phyloP scores from a whole-genome alignment of 2,888 invertebrate species.

The Papilio demoleus region DNA sequence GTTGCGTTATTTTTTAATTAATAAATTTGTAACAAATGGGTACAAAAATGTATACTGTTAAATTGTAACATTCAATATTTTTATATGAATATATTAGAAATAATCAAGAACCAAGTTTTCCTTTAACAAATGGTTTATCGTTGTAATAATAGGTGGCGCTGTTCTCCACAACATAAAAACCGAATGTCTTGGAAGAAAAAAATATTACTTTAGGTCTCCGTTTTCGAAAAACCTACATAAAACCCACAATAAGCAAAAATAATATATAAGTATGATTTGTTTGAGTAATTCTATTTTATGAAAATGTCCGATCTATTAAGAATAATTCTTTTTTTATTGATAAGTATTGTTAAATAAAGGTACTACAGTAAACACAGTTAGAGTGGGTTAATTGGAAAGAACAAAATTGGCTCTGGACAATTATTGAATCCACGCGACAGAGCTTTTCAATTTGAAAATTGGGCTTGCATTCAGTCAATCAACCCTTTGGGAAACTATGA shows the following conservation, averaged over 20 bases:
- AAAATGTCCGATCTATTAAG: background rate
- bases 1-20: no score
- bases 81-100: background rate
- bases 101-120: background rate
- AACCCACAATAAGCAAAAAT: no score
- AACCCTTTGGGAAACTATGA: slow-evolving; percentile 10
- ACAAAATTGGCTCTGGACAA: slow-evolving; percentile 14
- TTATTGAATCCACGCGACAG: slow-evolving; percentile 34
- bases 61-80: no score
- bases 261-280: no score
- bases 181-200: no score
- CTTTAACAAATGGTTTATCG: background rate
- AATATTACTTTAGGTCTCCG: no score
- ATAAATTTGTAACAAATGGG: no score
- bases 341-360: background rate
- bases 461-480: slow-evolving; percentile 23
- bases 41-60: no score
- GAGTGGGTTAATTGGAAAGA: slow-evolving; percentile 3
- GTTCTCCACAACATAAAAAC: background rate
- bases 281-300: no score
- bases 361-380: background rate
- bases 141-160: background rate
- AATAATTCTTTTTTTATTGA: background rate
- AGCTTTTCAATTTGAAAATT: slow-evolving; percentile 35
- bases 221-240: no score